Conservation (phyloP, 2,888 invertebrate species). For the Microctonus aethiopoides region DNA sequence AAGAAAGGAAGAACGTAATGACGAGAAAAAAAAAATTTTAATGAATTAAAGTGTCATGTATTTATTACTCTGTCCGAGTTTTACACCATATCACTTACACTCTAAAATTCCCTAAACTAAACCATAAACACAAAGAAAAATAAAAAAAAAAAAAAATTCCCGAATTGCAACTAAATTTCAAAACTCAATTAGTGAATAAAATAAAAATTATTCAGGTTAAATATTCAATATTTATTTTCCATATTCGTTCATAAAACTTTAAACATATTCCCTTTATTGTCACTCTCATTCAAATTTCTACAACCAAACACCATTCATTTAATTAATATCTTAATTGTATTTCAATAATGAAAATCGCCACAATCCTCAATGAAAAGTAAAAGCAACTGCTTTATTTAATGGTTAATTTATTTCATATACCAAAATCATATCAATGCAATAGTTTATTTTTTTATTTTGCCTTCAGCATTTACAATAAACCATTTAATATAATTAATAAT, state of each 20-base stretch:
- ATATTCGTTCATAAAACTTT: not conserved
- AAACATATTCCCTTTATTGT: constrained; percentile 9
- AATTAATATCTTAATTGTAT: not conserved
- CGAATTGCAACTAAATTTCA: not conserved
- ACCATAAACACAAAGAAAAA: not conserved
- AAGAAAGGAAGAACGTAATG: not conserved
- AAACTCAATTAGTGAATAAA: not conserved
- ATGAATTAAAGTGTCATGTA: constrained; percentile 24
- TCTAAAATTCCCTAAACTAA: constrained; percentile 13
- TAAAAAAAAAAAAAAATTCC: constrained; percentile 2
- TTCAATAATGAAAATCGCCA: not conserved
- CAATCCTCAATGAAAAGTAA: not conserved
- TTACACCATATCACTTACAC: constrained; percentile 23
- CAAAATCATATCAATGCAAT: not conserved
- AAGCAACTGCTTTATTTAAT: not conserved
- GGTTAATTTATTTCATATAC: not conserved
- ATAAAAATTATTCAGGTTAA: not conserved
- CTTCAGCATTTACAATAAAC: not conserved
- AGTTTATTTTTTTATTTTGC: not conserved
- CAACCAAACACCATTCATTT: not conserved
- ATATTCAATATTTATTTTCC: not conserved
- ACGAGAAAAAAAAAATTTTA: constrained; percentile 1
- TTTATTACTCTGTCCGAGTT: constrained; percentile 25
- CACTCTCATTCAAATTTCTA: not conserved
- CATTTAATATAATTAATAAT: constrained; percentile 3